Conservation (phyloP, 2,797 vertebrate genomes). For the Psittacula echo region DNA sequence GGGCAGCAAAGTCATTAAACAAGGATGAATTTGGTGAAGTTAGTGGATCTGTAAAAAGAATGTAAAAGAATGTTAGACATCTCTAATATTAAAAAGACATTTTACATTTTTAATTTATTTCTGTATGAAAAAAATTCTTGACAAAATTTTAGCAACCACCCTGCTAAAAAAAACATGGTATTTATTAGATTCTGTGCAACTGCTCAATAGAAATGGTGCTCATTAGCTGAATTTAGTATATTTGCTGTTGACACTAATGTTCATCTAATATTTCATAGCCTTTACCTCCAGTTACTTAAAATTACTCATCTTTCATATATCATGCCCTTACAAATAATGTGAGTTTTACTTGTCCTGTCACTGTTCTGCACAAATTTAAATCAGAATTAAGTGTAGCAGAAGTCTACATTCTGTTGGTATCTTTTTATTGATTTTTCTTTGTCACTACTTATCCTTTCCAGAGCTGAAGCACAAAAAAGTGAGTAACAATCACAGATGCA, state of each 20-base stretch:
- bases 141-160: background rate
- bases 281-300: background rate
- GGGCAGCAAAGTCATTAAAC: slow-evolving; percentile 98
- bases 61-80: background rate
- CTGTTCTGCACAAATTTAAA: background rate
- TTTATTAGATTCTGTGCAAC: background rate
- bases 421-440: background rate
- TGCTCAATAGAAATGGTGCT: background rate
- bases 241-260: background rate
- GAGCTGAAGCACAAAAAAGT: background rate
- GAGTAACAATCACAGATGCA: background rate
- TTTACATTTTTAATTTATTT: background rate
- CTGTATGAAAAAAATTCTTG: background rate
- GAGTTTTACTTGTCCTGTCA: background rate
- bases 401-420: background rate
- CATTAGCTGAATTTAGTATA: background rate
- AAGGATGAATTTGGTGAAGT: slow-evolving; percentile 94
- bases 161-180: background rate
- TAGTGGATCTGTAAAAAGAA: slow-evolving; percentile 87
- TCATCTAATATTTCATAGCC: background rate
- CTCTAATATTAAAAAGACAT: background rate
- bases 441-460: background rate
- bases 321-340: background rate
- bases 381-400: background rate
- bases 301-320: background rate